Conservation (phyloP, 2,797 vertebrate species). For the Micrastur ruficollis region DNA sequence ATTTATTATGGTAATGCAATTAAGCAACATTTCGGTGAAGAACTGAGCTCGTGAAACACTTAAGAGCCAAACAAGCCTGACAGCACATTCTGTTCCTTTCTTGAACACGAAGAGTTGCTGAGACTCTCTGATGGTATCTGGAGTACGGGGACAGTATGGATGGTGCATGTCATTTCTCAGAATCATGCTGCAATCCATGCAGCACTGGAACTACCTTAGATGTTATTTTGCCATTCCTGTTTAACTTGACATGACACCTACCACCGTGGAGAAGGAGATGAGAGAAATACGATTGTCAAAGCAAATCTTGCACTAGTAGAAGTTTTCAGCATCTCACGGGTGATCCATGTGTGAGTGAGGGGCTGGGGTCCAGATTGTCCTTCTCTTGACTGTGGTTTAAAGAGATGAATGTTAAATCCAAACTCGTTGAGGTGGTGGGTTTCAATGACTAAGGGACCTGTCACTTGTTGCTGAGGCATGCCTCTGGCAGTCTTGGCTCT, state of each 20-base stretch:
- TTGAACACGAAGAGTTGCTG: background rate
- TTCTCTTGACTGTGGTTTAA: background rate
- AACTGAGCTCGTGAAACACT: background rate
- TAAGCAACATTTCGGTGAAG: background rate
- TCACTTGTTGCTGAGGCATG: background rate
- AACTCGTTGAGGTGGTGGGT: background rate
- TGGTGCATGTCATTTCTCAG: background rate
- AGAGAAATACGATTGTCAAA: fast-evolving
- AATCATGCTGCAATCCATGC: fast-evolving
- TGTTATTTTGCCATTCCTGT: background rate
- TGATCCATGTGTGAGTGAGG: background rate
- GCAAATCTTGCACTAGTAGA: background rate
- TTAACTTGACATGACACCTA: background rate
- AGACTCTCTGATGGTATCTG: background rate
- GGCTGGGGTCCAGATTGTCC: fast-evolving
- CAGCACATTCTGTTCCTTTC: background rate
- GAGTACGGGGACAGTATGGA: background rate
- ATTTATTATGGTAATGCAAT: background rate
- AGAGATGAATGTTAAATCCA: background rate
- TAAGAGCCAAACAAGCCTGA: background rate
- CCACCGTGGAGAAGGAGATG: background rate
- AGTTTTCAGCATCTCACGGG: background rate
- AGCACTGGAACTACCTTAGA: background rate
- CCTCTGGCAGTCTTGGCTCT: background rate
- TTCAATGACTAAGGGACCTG: background rate